Conservation (phyloP, 2,888 invertebrate species). For the Exocentrus adspersus region DNA sequence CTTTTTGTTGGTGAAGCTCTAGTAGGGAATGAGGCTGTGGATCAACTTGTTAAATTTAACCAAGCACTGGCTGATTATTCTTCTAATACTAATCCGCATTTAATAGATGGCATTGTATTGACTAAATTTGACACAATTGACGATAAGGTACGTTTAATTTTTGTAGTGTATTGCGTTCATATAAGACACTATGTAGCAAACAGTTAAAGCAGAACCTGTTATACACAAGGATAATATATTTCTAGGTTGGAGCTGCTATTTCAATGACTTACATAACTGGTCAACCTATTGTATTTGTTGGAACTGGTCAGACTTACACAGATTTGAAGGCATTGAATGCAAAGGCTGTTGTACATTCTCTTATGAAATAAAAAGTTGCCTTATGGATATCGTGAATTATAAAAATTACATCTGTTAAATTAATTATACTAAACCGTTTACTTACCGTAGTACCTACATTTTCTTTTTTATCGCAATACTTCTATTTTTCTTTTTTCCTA, state of each 20-base stretch:
- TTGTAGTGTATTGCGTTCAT: not conserved
- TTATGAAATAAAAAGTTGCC: constrained; percentile 79
- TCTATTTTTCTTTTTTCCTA: not conserved
- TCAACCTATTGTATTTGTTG: constrained; percentile 98
- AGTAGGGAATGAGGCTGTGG: constrained; percentile 99
- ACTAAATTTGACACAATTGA: constrained; percentile 99
- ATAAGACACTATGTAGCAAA: constrained; percentile 25
- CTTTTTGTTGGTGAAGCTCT: constrained; percentile 99
- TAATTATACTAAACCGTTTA: not conserved
- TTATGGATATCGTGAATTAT: constrained; percentile 19
- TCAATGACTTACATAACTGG: constrained; percentile 99
- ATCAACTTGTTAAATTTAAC: constrained; percentile 99
- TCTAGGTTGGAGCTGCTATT: constrained; percentile 91
- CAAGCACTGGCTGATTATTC: constrained; percentile 95
- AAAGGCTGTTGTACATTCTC: constrained; percentile 93
- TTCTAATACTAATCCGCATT: constrained; percentile 80
- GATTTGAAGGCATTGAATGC: constrained; percentile 97
- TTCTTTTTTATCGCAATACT: not conserved
- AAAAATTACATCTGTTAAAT: not conserved
- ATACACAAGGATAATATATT: constrained; percentile 29
- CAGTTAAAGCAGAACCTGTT: constrained; percentile 36
- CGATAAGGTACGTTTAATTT: constrained; percentile 78
- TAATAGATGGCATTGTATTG: constrained; percentile 98
- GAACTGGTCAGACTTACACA: constrained; percentile 98
- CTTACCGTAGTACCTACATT: constrained; percentile 11